These are phyloP conservation scores for Phrynocephalus vlangalii DNA, from an alignment of 2,797 vertebrate species.

Conservation along the genomic window DNA sequence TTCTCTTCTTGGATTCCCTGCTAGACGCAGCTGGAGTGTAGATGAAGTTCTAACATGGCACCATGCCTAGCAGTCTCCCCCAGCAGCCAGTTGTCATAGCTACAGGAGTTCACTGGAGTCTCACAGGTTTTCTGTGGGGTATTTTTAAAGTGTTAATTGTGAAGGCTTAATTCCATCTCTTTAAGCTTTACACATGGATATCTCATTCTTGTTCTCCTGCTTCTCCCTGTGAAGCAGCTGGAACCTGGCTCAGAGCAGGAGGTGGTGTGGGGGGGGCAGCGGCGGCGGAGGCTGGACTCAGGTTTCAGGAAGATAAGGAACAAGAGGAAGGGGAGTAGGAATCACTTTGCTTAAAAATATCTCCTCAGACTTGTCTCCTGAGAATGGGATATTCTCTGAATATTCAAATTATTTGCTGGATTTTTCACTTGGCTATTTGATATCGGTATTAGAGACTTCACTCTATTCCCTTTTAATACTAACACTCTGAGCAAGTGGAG, in stretches of 20 bases:
- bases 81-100: slow-evolving; percentile 38
- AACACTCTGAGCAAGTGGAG: too few species aligned
- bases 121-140: slow-evolving; percentile 8
- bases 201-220: slow-evolving; percentile 4
- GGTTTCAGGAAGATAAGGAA: background rate
- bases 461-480: too few species aligned
- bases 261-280: too few species aligned
- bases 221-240: background rate
- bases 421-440: background rate
- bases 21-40: slow-evolving; percentile 20
- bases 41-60: slow-evolving; percentile 16
- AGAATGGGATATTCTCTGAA: background rate
- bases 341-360: slow-evolving; percentile 8
- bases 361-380: background rate
- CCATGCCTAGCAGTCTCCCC: background rate
- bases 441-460: too few species aligned
- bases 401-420: background rate
- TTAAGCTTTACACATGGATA: slow-evolving; percentile 20
- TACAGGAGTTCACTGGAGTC: slow-evolving; percentile 34
- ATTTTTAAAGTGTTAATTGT: slow-evolving; percentile 27
- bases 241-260: background rate
- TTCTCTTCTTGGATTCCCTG: background rate
- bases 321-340: background rate
- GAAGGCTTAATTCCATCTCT: slow-evolving; percentile 37
- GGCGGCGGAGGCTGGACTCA: background rate